Evolutionary conservation across 2,113 vertebrate species (phyloP), one percentile per base, ranked within the genome.

Genomic region (Forbesichthys agassizii): DNA sequence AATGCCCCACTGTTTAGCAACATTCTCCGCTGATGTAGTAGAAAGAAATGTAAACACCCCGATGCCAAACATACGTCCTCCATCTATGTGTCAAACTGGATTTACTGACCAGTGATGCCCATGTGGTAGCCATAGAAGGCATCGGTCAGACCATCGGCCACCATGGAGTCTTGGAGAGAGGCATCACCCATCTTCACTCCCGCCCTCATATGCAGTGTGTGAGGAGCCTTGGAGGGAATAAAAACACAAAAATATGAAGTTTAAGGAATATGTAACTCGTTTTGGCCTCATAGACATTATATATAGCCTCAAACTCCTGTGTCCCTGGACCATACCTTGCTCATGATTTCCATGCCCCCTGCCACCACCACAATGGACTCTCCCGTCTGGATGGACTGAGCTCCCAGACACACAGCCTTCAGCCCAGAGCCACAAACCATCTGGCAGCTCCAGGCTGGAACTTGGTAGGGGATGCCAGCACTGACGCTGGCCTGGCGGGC

Each of bases 311-410:
- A 14, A n/a, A 54, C 10, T 54, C 1, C 8, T 7, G 4, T 11
- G 5, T 18, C 16, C 59, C 8, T 51, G 1, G 1, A 3, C 3
- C 88, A 82, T 81, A 99, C 98, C 94, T 91, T 94, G 91, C 98
- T 99, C 98, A 99, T 99, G 33, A 84, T 98, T 75, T 99, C 98
- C 97, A 98, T 98, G 76, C 98, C 98, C 33, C 98, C 98, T 27
- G 97, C 97, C 0, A 99, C 94, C 75, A 98, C 97, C 4, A 99
- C 82, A 55, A 81, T 88, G 60, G 96, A 90, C 55, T 98, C 96
- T 55, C 94, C 96, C 0, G 20, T 58, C 78, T 84, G 81, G 71
- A 99, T 93, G 56, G 98, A 92, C 90, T 98, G 97, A 61, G 93
- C 94, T 57, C 93, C 98, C 8, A 99, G 92, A 66, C 95, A 96